Percentiles rank a stretch among this genome's conserved stretches.
These are phyloP conservation scores for Conopomorpha cramerella DNA, from an alignment of 1,140 invertebrate genomes.

Conservation along the genomic window DNA sequence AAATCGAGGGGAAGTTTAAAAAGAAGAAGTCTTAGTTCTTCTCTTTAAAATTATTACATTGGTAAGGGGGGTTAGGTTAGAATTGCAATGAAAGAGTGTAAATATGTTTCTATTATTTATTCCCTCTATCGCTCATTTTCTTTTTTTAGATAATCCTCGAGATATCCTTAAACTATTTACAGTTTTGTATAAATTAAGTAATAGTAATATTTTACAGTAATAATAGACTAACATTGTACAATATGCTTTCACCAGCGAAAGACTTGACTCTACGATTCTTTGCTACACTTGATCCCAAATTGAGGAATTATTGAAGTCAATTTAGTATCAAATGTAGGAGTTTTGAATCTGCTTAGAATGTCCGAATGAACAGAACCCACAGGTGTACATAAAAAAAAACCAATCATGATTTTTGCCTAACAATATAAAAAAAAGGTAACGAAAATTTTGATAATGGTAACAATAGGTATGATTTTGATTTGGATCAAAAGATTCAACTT, in stretches of 20 bases:
- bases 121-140: conserved; percentile 55
- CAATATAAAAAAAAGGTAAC: conserved; percentile 10
- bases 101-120: conserved; percentile 46
- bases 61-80: neutral
- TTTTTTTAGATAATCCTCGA: conserved; percentile 52
- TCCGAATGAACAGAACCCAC: conserved; percentile 17
- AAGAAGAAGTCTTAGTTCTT: no score
- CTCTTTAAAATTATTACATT: no score
- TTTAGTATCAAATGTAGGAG: no score
- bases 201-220: conserved; percentile 44
- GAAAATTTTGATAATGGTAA: conserved; percentile 26
- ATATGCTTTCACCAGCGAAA: conserved; percentile 39
- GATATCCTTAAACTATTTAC: conserved; percentile 53
- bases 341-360: no score
- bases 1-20: no score
- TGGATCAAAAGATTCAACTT: conserved; percentile 28
- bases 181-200: conserved; percentile 58
- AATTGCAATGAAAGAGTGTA: conserved; percentile 8
- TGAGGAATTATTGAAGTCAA: no score
- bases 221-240: conserved; percentile 54
- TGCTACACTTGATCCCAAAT: no score
- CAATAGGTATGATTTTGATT: conserved; percentile 25
- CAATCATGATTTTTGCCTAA: no score
- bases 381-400: conserved; percentile 14
- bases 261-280: conserved; percentile 33